Evolutionary conservation across 1,140 invertebrate genomes (phyloP).

Genomic region (Aphaenogaster ashmeadi): DNA sequence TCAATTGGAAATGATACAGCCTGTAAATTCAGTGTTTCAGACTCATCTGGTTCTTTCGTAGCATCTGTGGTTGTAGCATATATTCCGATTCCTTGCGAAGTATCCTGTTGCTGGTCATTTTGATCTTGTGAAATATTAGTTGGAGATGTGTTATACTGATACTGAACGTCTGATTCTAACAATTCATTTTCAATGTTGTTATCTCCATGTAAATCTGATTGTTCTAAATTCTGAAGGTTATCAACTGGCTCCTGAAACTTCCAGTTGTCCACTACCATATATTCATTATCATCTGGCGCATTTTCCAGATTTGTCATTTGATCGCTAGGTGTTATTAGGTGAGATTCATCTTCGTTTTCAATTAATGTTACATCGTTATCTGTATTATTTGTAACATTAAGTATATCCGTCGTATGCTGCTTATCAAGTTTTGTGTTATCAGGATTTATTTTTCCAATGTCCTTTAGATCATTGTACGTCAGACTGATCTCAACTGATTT

Average conservation of each 20-base stretch:
- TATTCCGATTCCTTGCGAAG: neutral
- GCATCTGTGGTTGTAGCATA: neutral
- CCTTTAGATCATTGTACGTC: slow-evolving; percentile 80
- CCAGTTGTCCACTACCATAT: slow-evolving; percentile 11
- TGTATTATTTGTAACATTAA: slow-evolving; percentile 27
- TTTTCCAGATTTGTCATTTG: slow-evolving; percentile 27
- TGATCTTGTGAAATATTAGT: neutral
- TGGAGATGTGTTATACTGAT: neutral
- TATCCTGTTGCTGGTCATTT: slow-evolving; percentile 9
- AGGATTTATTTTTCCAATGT: slow-evolving; percentile 80
- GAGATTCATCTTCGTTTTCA: slow-evolving; percentile 5
- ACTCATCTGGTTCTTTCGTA: neutral
- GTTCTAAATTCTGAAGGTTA: slow-evolving; percentile 28
- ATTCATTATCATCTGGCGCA: neutral
- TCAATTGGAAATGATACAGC: neutral
- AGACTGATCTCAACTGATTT: slow-evolving; percentile 78
- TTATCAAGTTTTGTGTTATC: slow-evolving; percentile 66
- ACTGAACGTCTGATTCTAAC: slow-evolving; percentile 6
- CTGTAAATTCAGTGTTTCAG: slow-evolving; percentile 8
- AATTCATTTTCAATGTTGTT: slow-evolving; percentile 17
- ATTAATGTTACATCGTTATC: slow-evolving; percentile 13
- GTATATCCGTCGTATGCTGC: neutral
- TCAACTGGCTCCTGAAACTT: neutral
- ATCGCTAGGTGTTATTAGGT: neutral
- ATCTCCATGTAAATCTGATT: slow-evolving; percentile 39